Percentiles rank a stretch among this genome's conserved stretches.
These are phyloP conservation scores for Apotomis turbidana DNA, from an alignment of 2,888 invertebrate species.

Conservation along the genomic window DNA sequence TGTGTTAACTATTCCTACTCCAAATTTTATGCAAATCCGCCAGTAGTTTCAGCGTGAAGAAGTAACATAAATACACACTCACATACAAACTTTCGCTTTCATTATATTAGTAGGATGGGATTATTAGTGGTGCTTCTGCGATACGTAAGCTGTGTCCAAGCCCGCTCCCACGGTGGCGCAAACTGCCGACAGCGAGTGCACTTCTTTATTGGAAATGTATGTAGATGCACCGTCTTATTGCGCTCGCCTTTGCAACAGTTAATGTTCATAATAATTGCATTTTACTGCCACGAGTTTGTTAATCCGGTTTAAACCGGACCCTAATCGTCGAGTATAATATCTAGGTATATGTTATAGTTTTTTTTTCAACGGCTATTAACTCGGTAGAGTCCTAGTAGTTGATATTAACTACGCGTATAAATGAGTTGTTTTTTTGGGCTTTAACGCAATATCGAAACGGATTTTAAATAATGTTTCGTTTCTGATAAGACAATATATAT, in stretches of 20 bases:
- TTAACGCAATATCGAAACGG: too few relatives aligned
- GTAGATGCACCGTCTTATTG: conserved; percentile 17
- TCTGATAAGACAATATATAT: too few relatives aligned
- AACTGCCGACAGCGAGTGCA: conserved; percentile 18
- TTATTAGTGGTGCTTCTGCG: neutral
- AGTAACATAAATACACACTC: too few relatives aligned
- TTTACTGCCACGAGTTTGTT: conserved; percentile 17
- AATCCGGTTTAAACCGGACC: conserved; percentile 12
- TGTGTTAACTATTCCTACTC: too few relatives aligned
- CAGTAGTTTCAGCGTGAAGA: too few relatives aligned
- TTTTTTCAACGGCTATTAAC: neutral
- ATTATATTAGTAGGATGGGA: too few relatives aligned
- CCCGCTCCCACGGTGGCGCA: conserved; percentile 32
- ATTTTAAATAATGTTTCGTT: too few relatives aligned
- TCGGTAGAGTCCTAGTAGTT: too few relatives aligned
- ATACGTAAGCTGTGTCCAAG: neutral
- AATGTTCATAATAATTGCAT: conserved; percentile 25
- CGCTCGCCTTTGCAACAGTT: neutral
- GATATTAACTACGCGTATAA: too few relatives aligned
- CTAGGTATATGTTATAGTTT: neutral
- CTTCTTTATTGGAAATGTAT: conserved; percentile 38
- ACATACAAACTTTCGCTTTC: too few relatives aligned
- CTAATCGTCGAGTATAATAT: neutral
- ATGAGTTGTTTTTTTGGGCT: too few relatives aligned
- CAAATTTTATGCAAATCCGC: too few relatives aligned